Percentiles rank a stretch among this genome's conserved stretches.
phyloP scores from a whole-genome alignment of 1,140 invertebrate species.

The Microplitis demolitor region DNA sequence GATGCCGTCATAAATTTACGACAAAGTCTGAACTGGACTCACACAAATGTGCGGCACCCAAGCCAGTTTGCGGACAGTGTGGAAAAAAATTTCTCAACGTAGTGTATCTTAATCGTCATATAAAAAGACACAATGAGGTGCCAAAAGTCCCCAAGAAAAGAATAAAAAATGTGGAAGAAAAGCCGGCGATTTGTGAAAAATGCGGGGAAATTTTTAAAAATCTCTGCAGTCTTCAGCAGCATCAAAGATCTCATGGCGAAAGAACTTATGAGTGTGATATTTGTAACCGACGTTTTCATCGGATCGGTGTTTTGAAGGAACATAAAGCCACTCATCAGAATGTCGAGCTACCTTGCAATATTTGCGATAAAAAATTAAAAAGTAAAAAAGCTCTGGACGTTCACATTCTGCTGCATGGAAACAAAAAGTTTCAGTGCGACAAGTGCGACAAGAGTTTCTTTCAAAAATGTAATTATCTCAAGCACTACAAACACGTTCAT shows the following conservation, averaged over 20 bases:
- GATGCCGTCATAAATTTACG: constrained; percentile 27
- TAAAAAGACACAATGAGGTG: constrained; percentile 24
- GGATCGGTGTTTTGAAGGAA: constrained; percentile 56
- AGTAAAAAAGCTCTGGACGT: constrained; percentile 60
- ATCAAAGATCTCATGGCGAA: constrained; percentile 48
- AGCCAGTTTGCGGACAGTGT: constrained; percentile 30
- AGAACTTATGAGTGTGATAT: constrained; percentile 56
- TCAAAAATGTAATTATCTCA: constrained; percentile 51
- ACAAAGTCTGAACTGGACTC: constrained; percentile 23
- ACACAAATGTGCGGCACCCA: constrained; percentile 33
- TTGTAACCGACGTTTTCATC: constrained; percentile 61
- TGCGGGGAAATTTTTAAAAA: constrained; percentile 47
- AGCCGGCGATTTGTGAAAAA: constrained; percentile 41
- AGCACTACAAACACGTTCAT: constrained; percentile 57
- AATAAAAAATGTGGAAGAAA: constrained; percentile 14
- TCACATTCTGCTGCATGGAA: constrained; percentile 49
- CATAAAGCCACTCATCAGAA: constrained; percentile 58
- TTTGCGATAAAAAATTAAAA: constrained; percentile 59
- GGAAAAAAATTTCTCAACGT: constrained; percentile 30
- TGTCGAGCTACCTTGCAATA: constrained; percentile 53
- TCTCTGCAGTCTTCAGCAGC: constrained; percentile 45
- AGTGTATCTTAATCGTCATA: constrained; percentile 29
- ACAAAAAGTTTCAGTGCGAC: constrained; percentile 55
- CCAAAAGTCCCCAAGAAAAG: constrained; percentile 9
- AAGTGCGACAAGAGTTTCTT: constrained; percentile 60